Percentiles rank a stretch among this genome's conserved stretches.
These are phyloP conservation scores for Oscheius sp. DNA, from an alignment of 2,888 invertebrate species.

Conservation along the genomic window DNA sequence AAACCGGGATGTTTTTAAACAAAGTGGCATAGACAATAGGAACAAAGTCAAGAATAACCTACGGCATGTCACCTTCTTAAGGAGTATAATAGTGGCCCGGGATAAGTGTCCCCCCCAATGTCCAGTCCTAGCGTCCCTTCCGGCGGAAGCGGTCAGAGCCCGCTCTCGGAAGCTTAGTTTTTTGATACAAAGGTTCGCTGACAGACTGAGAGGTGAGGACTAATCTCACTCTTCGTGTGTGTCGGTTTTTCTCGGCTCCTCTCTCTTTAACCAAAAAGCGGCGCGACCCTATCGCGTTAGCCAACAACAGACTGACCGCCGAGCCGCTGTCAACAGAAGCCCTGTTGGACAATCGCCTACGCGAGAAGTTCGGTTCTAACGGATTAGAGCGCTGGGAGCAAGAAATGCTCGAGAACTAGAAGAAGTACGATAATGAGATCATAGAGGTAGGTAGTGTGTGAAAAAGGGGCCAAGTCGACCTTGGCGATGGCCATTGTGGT, in stretches of 20 bases:
- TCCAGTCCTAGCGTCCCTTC: conserved; percentile 12
- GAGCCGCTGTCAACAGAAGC: conserved; percentile 31
- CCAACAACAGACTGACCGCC: conserved; percentile 21
- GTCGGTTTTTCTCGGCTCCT: background rate
- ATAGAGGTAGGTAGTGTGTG: no score
- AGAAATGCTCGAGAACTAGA: background rate
- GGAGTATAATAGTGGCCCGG: conserved; percentile 8
- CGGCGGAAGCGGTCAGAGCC: conserved; percentile 11
- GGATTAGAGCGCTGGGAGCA: conserved; percentile 10
- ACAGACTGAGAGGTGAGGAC: background rate
- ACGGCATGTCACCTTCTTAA: conserved; percentile 1
- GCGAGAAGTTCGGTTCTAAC: conserved; percentile 16
- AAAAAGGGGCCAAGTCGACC: no score
- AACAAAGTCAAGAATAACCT: background rate
- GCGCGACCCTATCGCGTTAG: conserved; percentile 30
- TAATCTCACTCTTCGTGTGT: conserved; percentile 4
- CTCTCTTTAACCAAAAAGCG: conserved; percentile 23
- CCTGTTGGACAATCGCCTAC: background rate
- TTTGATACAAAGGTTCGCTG: background rate
- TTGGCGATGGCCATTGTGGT: conserved; percentile 4
- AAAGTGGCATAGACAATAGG: background rate
- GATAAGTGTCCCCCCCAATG: background rate
- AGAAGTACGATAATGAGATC: no score
- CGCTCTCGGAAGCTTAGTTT: background rate
- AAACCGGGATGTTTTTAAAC: background rate